Evolutionary conservation across 1,140 invertebrate species (phyloP).

Genomic region (Diploscapter pachys): DNA sequence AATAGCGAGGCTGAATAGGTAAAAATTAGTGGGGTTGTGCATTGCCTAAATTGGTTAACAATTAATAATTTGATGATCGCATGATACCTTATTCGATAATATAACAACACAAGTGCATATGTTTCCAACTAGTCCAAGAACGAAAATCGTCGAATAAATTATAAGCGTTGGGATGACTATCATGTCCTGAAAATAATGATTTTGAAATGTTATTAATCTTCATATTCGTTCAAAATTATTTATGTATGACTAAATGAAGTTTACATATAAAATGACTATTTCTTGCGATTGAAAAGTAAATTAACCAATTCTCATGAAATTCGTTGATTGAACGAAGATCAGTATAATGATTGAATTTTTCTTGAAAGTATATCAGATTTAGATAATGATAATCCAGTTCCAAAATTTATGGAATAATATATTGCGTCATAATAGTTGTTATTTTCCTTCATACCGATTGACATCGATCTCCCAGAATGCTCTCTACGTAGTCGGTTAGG

Average conservation of each 20-base stretch:
- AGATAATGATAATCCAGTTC: slow-evolving; percentile 6
- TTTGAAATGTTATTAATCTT: slow-evolving; percentile 2
- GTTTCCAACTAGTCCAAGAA: slow-evolving; percentile 71
- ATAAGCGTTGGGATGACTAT: slow-evolving; percentile 49
- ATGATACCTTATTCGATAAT: slow-evolving; percentile 70
- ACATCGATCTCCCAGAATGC: slow-evolving; percentile 44
- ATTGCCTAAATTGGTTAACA: slow-evolving; percentile 65
- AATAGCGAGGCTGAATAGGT: slow-evolving; percentile 83
- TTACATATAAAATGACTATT: slow-evolving; percentile 4
- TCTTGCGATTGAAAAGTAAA: slow-evolving; percentile 5
- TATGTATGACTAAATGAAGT: background rate
- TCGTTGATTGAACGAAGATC: background rate
- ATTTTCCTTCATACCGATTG: slow-evolving; percentile 34
- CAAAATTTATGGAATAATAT: slow-evolving; percentile 34
- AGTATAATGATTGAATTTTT: background rate
- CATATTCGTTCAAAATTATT: slow-evolving; percentile 22
- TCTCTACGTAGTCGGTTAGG: slow-evolving; percentile 41
- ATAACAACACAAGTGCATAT: slow-evolving; percentile 88
- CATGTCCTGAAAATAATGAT: slow-evolving; percentile 30
- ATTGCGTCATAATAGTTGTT: background rate
- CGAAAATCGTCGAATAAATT: slow-evolving; percentile 38
- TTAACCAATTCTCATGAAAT: no score
- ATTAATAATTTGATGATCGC: no score
- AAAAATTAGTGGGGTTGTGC: slow-evolving; percentile 85
- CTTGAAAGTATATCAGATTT: slow-evolving; percentile 16